Evolutionary conservation across 2,797 vertebrate species (phyloP).

Genomic region (Neoniphon sammara): DNA sequence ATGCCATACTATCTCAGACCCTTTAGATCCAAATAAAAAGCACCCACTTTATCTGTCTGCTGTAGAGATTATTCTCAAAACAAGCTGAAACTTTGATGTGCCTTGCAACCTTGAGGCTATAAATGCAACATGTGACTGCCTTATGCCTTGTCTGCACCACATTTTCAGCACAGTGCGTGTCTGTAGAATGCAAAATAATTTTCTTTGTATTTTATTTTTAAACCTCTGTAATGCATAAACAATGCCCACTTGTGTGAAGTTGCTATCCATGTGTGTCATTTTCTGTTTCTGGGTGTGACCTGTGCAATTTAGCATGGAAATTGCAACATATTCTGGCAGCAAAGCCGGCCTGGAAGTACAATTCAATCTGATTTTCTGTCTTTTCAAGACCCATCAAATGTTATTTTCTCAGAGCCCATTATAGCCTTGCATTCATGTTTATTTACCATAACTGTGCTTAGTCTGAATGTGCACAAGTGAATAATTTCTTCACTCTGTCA

Average conservation of each 20-base stretch:
- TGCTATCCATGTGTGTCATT: slow-evolving; percentile 49
- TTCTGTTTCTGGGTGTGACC: slow-evolving; percentile 37
- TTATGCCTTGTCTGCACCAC: not conserved
- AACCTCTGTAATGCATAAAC: slow-evolving; percentile 53
- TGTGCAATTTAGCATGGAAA: slow-evolving; percentile 66
- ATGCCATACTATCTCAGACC: slow-evolving; percentile 37
- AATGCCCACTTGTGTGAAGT: slow-evolving; percentile 41
- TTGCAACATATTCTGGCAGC: slow-evolving; percentile 61
- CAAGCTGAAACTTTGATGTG: slow-evolving; percentile 8
- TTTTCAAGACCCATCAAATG: slow-evolving; percentile 58
- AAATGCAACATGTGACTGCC: slow-evolving; percentile 4
- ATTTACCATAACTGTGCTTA: slow-evolving; percentile 47
- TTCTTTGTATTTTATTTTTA: slow-evolving; percentile 57
- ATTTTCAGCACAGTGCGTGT: not conserved
- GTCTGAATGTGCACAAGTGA: slow-evolving; percentile 25
- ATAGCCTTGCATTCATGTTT: slow-evolving; percentile 57
- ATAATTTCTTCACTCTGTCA: slow-evolving; percentile 45
- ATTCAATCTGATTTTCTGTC: slow-evolving; percentile 65
- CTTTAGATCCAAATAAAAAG: slow-evolving; percentile 17
- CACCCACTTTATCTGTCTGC: not conserved
- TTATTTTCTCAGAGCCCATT: slow-evolving; percentile 55
- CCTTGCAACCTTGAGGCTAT: slow-evolving; percentile 5
- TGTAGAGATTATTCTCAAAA: not conserved
- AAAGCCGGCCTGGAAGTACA: slow-evolving; percentile 57
- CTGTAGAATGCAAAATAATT: slow-evolving; percentile 43